Evolutionary conservation across 1,140 invertebrate genomes (phyloP), one percentile per base, ranked within the genome.

Genomic region (Calliphora vicina): DNA sequence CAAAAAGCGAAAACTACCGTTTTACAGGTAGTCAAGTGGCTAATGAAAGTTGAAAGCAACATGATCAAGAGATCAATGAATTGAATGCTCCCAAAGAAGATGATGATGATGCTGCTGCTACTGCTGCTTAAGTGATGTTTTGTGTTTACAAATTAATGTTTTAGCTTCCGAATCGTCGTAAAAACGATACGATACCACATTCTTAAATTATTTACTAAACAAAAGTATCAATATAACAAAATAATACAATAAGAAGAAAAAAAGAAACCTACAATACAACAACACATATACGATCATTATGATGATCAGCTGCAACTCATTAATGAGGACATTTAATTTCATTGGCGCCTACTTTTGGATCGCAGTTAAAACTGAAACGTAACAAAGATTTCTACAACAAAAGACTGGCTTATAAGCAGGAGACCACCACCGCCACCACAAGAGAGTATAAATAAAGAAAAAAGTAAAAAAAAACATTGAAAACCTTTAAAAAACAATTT

Each of bases 241-340:
- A n/a, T 57, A 57, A 57, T n/a, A n/a, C n/a, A n/a, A n/a, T n/a
- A n/a, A n/a, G n/a, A n/a, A n/a, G n/a, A n/a, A n/a, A n/a, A n/a
- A n/a, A n/a, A n/a, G 17, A 61, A 17, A n/a, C 17, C 17, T 61
- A 6, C 10, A 4, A 20, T 5, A n/a, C n/a, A n/a, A n/a, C n/a
- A n/a, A n/a, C 57, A 29, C 17, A 35, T 10, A 35, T n/a, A 43
- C 13, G 74, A 43, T 78, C 20, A 78, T 43, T n/a, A 78, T 43
- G n/a, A 78, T 78, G 74, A 78, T 78, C 74, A 78, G 74, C 74
- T 78, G 74, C 74, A 78, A 78, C 74, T 78, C 74, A 78, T 78
- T 78, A 78, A 78, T 20, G 35, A 78, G 74, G 74, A 78, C 74
- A 78, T 78, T 78, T 78, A 78, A 78, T 78, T 78, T 78, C 74